Evolutionary conservation across 2,113 vertebrate genomes (phyloP).

Genomic region (Varanus komodoensis): DNA sequence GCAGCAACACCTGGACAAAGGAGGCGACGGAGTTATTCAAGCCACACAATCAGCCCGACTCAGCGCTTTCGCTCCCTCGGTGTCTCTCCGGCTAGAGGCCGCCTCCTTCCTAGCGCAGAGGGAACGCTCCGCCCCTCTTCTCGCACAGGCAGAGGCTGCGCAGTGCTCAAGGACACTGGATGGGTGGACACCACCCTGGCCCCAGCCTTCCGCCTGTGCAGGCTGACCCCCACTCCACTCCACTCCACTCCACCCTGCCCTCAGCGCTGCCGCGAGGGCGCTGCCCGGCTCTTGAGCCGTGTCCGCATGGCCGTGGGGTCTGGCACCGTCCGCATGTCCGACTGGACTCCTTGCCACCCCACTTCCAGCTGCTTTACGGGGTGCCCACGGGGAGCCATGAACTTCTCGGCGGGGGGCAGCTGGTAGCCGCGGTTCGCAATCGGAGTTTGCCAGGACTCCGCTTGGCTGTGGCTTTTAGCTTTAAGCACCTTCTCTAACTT

Average conservation of each 20-base stretch:
- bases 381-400: background rate
- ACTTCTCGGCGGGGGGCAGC: background rate
- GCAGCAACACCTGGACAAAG: slow-evolving; percentile 47
- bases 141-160: background rate
- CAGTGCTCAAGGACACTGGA: background rate
- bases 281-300: background rate
- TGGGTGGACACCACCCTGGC: background rate
- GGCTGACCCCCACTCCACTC: background rate
- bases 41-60: slow-evolving; percentile 39
- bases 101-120: background rate
- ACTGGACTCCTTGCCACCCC: background rate
- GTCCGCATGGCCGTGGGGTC: background rate
- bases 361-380: background rate
- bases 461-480: background rate
- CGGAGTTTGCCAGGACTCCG: background rate
- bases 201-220: background rate
- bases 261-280: background rate
- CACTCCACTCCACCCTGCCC: background rate
- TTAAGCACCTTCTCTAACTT: background rate
- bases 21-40: slow-evolving; percentile 52
- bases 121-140: slow-evolving; percentile 9
- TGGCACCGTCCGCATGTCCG: background rate
- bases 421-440: background rate
- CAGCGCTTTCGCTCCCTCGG: slow-evolving; percentile 1
- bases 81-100: background rate